phyloP scores from a whole-genome alignment of 2,888 invertebrate genomes.

The Boloria selene region DNA sequence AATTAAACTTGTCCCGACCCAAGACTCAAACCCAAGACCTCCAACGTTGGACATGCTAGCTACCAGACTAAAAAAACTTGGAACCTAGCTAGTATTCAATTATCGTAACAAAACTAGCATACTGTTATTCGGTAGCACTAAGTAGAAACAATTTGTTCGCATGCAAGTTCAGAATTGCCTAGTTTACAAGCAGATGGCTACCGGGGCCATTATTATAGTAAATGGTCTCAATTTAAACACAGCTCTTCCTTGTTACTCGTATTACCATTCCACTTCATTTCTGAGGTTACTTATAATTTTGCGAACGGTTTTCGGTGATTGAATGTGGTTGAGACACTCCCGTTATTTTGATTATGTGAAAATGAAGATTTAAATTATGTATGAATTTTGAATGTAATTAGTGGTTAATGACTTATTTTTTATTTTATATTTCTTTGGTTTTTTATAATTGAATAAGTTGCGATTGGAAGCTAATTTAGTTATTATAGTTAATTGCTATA shows the following conservation, averaged over 20 bases:
- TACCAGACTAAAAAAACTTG: neutral
- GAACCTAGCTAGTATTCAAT: neutral
- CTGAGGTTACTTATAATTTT: conserved; percentile 39
- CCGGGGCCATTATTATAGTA: conserved; percentile 64
- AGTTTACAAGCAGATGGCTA: conserved; percentile 67
- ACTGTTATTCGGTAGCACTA: conserved; percentile 26
- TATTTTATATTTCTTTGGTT: too few relatives aligned
- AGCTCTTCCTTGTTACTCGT: conserved; percentile 56
- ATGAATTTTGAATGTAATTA: too few relatives aligned
- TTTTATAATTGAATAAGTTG: too few relatives aligned
- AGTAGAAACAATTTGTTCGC: conserved; percentile 62
- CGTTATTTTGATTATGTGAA: conserved; percentile 27
- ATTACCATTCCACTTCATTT: conserved; percentile 41
- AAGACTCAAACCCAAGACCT: too few relatives aligned
- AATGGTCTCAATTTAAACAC: conserved; percentile 65
- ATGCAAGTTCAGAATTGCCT: conserved; percentile 66
- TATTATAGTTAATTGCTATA: too few relatives aligned
- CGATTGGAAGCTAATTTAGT: too few relatives aligned
- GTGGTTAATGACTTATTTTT: too few relatives aligned
- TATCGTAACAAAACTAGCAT: neutral
- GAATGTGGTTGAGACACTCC: conserved; percentile 44
- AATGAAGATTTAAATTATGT: conserved; percentile 8
- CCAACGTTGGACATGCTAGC: neutral
- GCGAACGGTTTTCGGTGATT: conserved; percentile 51
- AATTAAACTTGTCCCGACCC: too few relatives aligned